Conservation (phyloP, 1,140 invertebrate genomes). For the Drosophila athabasca region DNA sequence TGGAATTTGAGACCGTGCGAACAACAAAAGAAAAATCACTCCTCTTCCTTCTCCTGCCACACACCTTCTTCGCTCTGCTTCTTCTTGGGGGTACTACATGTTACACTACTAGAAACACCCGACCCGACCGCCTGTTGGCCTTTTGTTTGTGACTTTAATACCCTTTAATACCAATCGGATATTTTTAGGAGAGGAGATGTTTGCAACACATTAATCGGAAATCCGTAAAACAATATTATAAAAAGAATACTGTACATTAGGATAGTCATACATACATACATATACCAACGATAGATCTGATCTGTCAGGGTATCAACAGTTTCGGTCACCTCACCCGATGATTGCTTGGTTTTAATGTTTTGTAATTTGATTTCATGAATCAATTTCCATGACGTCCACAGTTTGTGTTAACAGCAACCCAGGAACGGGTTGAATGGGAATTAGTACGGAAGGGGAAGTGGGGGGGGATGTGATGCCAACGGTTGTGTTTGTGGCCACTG, state of each 20-base stretch:
- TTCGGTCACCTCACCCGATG: too few species aligned
- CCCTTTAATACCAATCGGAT: not conserved
- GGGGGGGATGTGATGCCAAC: too few species aligned
- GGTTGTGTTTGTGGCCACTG: too few species aligned
- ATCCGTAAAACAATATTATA: too few species aligned
- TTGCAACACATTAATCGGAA: too few species aligned
- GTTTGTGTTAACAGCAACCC: not conserved
- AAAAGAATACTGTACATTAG: too few species aligned
- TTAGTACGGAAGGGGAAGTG: too few species aligned
- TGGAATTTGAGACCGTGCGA: slow-evolving; percentile 74
- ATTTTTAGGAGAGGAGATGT: too few species aligned
- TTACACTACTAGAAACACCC: slow-evolving; percentile 5
- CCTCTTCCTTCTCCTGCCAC: not conserved
- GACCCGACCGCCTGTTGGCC: slow-evolving; percentile 6
- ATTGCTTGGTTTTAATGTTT: slow-evolving; percentile 15
- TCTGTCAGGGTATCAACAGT: too few species aligned
- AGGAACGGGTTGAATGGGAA: not conserved
- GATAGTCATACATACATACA: too few species aligned
- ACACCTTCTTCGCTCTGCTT: slow-evolving; percentile 1
- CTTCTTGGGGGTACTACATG: slow-evolving; percentile 7
- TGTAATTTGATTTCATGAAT: slow-evolving; percentile 45
- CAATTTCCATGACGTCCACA: slow-evolving; percentile 27
- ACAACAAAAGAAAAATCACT: slow-evolving; percentile 53
- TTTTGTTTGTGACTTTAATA: slow-evolving; percentile 31
- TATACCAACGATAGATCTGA: too few species aligned